phyloP scores from a whole-genome alignment of 1,140 invertebrate species.

The Lysiphlebus fabarum region DNA sequence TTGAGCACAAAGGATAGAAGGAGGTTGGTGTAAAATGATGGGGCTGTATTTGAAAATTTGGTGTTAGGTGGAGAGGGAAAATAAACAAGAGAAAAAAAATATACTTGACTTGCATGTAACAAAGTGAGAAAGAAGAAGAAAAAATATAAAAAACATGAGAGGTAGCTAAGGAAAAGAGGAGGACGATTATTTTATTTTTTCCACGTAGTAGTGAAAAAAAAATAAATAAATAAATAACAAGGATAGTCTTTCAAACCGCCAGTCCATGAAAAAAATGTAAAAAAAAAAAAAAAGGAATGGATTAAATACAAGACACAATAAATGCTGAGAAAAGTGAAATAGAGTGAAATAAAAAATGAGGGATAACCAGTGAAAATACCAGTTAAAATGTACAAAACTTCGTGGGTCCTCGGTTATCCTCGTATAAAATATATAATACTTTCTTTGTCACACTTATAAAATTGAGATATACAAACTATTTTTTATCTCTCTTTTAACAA shows the following conservation, averaged over 20 bases:
- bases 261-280: slow-evolving; percentile 21
- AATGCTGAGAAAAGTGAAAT: background rate
- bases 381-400: background rate
- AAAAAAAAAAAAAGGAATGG: slow-evolving; percentile 30
- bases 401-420: slow-evolving; percentile 1
- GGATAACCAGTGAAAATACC: background rate
- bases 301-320: slow-evolving; percentile 19
- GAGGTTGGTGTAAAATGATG: slow-evolving; percentile 18
- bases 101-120: too few relatives aligned
- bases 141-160: background rate
- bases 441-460: background rate
- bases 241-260: background rate
- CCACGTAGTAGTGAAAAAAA: background rate
- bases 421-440: background rate
- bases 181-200: slow-evolving; percentile 14
- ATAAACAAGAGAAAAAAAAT: too few relatives aligned
- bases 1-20: slow-evolving; percentile 24
- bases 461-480: too few relatives aligned
- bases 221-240: slow-evolving; percentile 16
- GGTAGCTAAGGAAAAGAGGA: slow-evolving; percentile 9
- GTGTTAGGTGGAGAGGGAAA: slow-evolving; percentile 14
- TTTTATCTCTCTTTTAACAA: too few relatives aligned
- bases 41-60: background rate
- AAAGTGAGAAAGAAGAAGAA: slow-evolving; percentile 4
- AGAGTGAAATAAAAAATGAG: background rate